phyloP scores from a whole-genome alignment of 1,140 invertebrate species.

The Matsumurasca onukii region DNA sequence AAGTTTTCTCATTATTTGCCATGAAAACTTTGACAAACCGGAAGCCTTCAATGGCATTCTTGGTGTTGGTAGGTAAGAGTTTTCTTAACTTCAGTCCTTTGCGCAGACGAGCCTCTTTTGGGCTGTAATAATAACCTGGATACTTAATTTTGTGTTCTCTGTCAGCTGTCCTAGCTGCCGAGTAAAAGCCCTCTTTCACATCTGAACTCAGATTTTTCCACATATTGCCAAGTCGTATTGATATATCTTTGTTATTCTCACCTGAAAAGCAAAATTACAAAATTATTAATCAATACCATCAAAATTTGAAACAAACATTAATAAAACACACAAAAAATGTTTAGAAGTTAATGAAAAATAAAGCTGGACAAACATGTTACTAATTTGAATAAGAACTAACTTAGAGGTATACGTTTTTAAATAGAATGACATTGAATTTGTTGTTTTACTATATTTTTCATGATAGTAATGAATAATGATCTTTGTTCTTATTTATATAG shows the following conservation, averaged over 20 bases:
- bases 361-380: too few relatives aligned
- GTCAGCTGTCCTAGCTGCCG: constrained; percentile 48
- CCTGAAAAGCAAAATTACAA: constrained; percentile 32
- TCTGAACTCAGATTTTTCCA: constrained; percentile 52
- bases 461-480: too few relatives aligned
- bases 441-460: too few relatives aligned
- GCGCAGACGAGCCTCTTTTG: constrained; percentile 49
- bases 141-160: constrained; percentile 54
- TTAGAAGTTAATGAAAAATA: too few relatives aligned
- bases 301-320: too few relatives aligned
- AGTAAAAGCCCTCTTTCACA: constrained; percentile 51
- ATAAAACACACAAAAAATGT: too few relatives aligned
- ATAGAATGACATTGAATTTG: too few relatives aligned
- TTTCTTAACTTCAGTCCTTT: constrained; percentile 40
- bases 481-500: too few relatives aligned
- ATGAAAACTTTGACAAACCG: constrained; percentile 7
- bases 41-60: neutral
- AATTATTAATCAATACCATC: neutral
- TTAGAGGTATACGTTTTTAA: too few relatives aligned
- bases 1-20: neutral
- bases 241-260: constrained; percentile 56
- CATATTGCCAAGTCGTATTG: constrained; percentile 52
- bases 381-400: too few relatives aligned
- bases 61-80: neutral
- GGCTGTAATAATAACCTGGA: constrained; percentile 53